Percentiles rank a stretch among this genome's conserved stretches.
These are phyloP conservation scores for Aquatica leii DNA, from an alignment of 2,888 invertebrate genomes.

Conservation along the genomic window DNA sequence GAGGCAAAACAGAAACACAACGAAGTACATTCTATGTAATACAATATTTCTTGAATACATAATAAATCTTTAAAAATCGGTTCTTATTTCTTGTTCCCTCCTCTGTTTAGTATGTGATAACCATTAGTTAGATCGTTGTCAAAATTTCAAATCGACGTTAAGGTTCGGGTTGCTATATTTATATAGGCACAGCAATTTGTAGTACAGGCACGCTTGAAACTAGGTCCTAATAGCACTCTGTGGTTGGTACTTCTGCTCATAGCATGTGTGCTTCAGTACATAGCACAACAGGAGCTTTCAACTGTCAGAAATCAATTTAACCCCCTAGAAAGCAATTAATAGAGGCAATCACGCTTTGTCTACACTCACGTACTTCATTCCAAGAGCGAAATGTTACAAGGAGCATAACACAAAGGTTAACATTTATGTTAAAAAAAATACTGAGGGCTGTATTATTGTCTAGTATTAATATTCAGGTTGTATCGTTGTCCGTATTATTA, in stretches of 20 bases:
- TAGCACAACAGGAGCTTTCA: conserved; percentile 41
- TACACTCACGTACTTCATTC: conserved; percentile 21
- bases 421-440: neutral
- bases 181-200: conserved; percentile 39
- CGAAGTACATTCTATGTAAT: conserved; percentile 12
- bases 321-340: conserved; percentile 43
- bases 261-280: conserved; percentile 38
- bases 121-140: conserved; percentile 27
- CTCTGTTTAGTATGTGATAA: conserved; percentile 6
- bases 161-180: conserved; percentile 23
- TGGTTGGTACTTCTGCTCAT: conserved; percentile 38
- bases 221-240: conserved; percentile 42
- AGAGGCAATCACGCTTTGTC: conserved; percentile 40
- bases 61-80: conserved; percentile 27
- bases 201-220: conserved; percentile 41
- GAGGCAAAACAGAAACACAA: conserved; percentile 8
- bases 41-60: conserved; percentile 20
- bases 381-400: conserved; percentile 7
- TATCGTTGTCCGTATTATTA: conserved; percentile 30
- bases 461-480: conserved; percentile 25
- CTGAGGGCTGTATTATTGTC: neutral
- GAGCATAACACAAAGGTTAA: neutral
- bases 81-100: conserved; percentile 12
- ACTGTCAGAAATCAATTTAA: conserved; percentile 46
- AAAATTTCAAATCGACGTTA: conserved; percentile 24